Conservation (phyloP, 2,797 vertebrate species). For the Fundulus diaphanus region DNA sequence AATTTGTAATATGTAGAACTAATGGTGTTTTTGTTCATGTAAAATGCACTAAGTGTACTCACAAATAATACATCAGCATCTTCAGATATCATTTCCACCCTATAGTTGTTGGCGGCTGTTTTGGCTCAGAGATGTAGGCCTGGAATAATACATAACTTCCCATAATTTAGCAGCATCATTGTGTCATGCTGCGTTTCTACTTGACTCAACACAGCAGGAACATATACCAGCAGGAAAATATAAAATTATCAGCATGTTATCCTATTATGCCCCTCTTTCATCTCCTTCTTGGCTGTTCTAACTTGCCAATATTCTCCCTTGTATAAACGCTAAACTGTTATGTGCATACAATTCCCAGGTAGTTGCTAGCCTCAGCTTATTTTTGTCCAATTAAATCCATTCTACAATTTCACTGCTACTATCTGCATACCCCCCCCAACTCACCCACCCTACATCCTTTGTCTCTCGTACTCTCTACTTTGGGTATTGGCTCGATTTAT, state of each 20-base stretch:
- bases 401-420: constrained; percentile 18
- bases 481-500: constrained; percentile 48
- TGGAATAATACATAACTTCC: background rate
- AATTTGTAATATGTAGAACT: background rate
- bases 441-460: constrained; percentile 9
- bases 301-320: constrained; percentile 7
- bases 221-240: background rate
- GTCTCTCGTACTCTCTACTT: constrained; percentile 25
- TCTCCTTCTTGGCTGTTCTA: constrained; percentile 8
- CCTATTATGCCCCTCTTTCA: background rate
- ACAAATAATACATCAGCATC: background rate
- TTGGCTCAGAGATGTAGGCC: background rate
- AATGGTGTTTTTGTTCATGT: no score
- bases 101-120: background rate
- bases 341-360: constrained; percentile 18
- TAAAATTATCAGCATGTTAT: background rate
- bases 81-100: background rate
- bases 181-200: background rate
- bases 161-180: background rate
- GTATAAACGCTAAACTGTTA: constrained; percentile 10
- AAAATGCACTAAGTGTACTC: background rate
- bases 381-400: constrained; percentile 32
- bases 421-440: background rate
- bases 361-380: constrained; percentile 11
- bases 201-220: background rate